Conservation (phyloP, 2,797 vertebrate genomes). For the Perodicticus potto region DNA sequence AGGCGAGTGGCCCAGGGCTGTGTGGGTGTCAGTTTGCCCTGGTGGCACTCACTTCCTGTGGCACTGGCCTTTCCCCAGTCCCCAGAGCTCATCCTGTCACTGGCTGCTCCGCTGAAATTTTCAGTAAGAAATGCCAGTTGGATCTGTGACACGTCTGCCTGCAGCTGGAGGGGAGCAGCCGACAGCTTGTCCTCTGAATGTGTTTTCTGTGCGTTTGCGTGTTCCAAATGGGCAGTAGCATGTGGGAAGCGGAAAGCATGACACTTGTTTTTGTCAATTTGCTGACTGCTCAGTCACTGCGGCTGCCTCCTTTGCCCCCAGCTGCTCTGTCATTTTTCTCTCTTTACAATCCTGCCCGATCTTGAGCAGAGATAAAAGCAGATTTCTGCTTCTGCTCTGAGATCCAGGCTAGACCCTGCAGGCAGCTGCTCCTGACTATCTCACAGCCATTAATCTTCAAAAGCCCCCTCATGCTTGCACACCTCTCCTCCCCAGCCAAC, state of each 20-base stretch:
- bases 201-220: not conserved
- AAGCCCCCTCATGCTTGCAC: not conserved
- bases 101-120: not conserved
- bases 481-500: not conserved
- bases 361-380: slow-evolving; percentile 74
- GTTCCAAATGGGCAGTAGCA: not conserved
- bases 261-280: slow-evolving; percentile 14
- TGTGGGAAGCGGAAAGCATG: slow-evolving; percentile 9
- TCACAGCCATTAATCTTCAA: slow-evolving; percentile 75
- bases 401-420: slow-evolving; percentile 71
- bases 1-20: not conserved
- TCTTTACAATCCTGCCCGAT: slow-evolving; percentile 46
- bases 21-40: not conserved
- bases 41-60: not conserved
- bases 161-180: not conserved
- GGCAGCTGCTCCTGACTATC: slow-evolving; percentile 72
- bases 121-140: not conserved
- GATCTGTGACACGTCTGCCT: slow-evolving; percentile 27
- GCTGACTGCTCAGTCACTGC: slow-evolving; percentile 67
- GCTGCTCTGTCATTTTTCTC: slow-evolving; percentile 69
- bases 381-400: slow-evolving; percentile 67
- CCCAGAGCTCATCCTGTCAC: slow-evolving; percentile 9
- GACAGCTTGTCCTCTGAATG: not conserved
- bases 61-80: not conserved
- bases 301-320: slow-evolving; percentile 37